A percentile compares a stretch with the other conserved stretches of the same genome.
Evolutionary conservation across 2,888 invertebrate genomes (phyloP).

Genomic region (Eristalis pertinax): DNA sequence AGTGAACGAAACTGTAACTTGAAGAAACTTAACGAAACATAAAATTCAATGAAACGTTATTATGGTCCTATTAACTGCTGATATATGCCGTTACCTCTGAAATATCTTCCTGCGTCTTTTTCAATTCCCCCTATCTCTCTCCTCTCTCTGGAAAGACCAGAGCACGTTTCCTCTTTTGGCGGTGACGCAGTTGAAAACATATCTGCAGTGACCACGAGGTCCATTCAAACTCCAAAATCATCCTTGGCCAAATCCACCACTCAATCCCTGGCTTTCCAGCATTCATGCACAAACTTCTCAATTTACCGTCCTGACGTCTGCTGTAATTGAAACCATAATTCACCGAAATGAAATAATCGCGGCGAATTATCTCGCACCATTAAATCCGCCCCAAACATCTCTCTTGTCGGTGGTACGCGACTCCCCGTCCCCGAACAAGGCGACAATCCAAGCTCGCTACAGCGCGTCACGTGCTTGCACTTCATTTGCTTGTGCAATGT

Average conservation of each 20-base stretch:
- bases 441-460: background rate
- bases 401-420: background rate
- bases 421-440: background rate
- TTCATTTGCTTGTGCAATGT: conserved; percentile 40
- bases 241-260: background rate
- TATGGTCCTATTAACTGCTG: too few relatives aligned
- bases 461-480: conserved; percentile 45
- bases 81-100: too few relatives aligned
- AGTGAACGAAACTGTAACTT: too few relatives aligned
- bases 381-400: conserved; percentile 22
- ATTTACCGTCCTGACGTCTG: conserved; percentile 24
- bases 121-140: too few relatives aligned
- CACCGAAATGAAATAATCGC: conserved; percentile 51
- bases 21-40: too few relatives aligned
- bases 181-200: too few relatives aligned
- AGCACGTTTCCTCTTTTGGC: too few relatives aligned
- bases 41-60: too few relatives aligned
- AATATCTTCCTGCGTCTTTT: too few relatives aligned
- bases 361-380: conserved; percentile 48
- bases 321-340: conserved; percentile 51
- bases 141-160: too few relatives aligned
- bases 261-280: background rate
- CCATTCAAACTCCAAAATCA: background rate
- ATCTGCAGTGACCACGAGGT: too few relatives aligned
- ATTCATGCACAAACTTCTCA: conserved; percentile 6